phyloP scores from a whole-genome alignment of 2,113 vertebrate species.

The Mellivora capensis region DNA sequence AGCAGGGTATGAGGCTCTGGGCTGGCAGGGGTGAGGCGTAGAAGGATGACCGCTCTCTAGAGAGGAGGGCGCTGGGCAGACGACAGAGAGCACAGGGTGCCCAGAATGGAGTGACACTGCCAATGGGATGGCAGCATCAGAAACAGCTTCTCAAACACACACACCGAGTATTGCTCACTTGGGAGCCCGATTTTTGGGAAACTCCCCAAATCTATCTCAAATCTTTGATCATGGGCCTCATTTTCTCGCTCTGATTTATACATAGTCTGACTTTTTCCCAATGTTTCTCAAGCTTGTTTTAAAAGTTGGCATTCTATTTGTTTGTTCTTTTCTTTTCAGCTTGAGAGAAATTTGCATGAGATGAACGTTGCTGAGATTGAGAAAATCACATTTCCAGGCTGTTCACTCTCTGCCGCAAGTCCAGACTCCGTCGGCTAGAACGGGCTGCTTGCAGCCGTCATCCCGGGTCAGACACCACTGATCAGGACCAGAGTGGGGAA shows the following conservation, averaged over 20 bases:
- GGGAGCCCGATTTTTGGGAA: neutral
- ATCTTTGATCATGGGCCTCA: neutral
- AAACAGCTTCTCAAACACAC: neutral
- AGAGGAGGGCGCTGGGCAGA: neutral
- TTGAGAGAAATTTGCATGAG: neutral
- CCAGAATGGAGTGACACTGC: fast-evolving
- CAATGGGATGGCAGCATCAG: neutral
- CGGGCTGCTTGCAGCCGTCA: neutral
- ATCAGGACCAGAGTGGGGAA: fast-evolving
- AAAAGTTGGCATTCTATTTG: neutral
- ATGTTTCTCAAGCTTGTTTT: neutral
- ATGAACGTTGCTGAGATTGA: neutral
- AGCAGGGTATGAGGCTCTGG: neutral
- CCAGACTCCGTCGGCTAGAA: neutral
- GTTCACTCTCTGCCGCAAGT: neutral
- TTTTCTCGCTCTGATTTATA: neutral
- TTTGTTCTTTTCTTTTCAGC: neutral
- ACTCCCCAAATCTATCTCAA: neutral
- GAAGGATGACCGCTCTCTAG: neutral
- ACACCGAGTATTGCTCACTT: neutral
- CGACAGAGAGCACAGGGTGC: fast-evolving
- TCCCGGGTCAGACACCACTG: neutral
- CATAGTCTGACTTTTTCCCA: neutral
- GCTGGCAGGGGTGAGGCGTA: neutral
- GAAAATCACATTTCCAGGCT: neutral